Evolutionary conservation across 2,888 invertebrate species (phyloP).

Genomic region (Apodemia mormo): DNA sequence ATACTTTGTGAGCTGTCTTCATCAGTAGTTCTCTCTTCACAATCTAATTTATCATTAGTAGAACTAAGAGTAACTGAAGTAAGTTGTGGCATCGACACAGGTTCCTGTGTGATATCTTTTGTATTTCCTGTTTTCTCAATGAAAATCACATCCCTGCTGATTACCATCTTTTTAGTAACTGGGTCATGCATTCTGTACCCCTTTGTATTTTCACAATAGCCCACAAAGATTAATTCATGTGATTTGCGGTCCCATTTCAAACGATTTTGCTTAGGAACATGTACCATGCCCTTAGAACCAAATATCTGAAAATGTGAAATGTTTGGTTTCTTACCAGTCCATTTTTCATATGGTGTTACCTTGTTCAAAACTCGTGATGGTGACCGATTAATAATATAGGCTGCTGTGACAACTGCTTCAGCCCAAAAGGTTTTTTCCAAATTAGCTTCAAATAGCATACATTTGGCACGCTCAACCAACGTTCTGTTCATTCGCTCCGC

Average conservation of each 20-base stretch:
- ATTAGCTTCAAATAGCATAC: no score
- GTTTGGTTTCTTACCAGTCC: conserved; percentile 41
- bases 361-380: no score
- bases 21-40: neutral
- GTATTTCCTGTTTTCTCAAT: neutral
- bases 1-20: neutral
- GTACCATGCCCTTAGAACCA: conserved; percentile 47
- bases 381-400: no score
- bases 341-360: conserved; percentile 23
- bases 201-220: conserved; percentile 43
- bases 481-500: no score
- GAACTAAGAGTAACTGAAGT: no score
- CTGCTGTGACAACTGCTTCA: no score
- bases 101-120: no score
- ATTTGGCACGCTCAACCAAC: no score
- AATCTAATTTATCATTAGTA: no score
- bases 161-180: conserved; percentile 20
- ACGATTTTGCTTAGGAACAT: conserved; percentile 47
- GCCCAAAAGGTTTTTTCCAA: no score
- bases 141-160: neutral
- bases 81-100: no score
- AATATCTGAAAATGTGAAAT: conserved; percentile 49
- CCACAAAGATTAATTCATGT: conserved; percentile 43
- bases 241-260: conserved; percentile 48
- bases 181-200: conserved; percentile 32